phyloP scores from a whole-genome alignment of 2,113 vertebrate species.

The Spermophilus dauricus region DNA sequence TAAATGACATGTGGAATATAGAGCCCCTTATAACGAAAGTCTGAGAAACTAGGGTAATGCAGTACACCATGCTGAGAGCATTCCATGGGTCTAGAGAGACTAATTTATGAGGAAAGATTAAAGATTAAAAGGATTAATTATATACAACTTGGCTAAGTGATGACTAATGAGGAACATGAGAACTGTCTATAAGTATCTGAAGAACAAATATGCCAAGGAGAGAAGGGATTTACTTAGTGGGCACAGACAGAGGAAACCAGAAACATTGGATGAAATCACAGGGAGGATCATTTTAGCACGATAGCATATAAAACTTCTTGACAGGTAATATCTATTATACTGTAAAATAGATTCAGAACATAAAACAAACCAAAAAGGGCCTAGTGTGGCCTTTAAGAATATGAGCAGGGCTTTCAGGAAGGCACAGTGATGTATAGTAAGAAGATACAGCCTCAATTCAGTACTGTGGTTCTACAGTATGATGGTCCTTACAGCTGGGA shows the following conservation, averaged over 20 bases:
- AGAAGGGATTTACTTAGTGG: conserved; percentile 50
- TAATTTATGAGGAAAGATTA: conserved; percentile 68
- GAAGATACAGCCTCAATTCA: background rate
- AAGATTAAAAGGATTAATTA: conserved; percentile 74
- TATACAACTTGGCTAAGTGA: conserved; percentile 59
- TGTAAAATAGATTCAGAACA: conserved; percentile 55
- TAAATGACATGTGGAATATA: background rate
- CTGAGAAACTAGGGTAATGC: background rate
- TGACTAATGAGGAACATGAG: conserved; percentile 61
- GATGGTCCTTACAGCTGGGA: background rate
- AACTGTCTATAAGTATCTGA: conserved; percentile 53
- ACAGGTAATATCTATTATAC: conserved; percentile 32
- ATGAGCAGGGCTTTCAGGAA: background rate
- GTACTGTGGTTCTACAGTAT: background rate
- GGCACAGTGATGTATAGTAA: background rate
- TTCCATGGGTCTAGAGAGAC: conserved; percentile 32
- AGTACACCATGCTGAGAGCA: conserved; percentile 7
- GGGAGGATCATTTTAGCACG: conserved; percentile 41
- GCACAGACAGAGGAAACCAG: conserved; percentile 52
- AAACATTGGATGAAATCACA: conserved; percentile 57
- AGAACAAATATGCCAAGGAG: conserved; percentile 56
- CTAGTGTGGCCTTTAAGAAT: conserved; percentile 4
- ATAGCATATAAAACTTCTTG: conserved; percentile 45
- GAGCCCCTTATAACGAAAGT: background rate
- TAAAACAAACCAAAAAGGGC: conserved; percentile 6